These are phyloP conservation scores for Gymnothorax javanicus DNA, from an alignment of 2,797 vertebrate genomes.

Conservation along the genomic window DNA sequence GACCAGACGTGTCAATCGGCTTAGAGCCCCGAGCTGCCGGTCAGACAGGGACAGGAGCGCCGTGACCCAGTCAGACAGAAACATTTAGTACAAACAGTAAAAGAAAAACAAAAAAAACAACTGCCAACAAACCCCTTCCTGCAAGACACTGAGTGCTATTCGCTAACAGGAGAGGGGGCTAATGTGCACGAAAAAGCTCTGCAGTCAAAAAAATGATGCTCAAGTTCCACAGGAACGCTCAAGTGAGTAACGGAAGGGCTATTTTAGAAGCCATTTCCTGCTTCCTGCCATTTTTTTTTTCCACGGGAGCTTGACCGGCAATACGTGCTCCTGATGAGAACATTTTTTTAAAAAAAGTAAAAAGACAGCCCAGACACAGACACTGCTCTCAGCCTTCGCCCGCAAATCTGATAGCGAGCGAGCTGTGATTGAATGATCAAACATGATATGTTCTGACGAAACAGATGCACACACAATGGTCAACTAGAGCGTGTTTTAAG, in stretches of 20 bases:
- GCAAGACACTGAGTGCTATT: background rate
- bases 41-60: background rate
- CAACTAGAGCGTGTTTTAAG: too few species aligned
- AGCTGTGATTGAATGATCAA: background rate
- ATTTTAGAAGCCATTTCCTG: conserved; percentile 11
- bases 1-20: conserved; percentile 15
- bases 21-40: background rate
- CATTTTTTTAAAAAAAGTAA: background rate
- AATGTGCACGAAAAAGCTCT: background rate
- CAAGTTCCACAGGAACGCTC: background rate
- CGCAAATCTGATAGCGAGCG: background rate
- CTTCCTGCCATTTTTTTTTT: background rate
- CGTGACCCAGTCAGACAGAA: background rate
- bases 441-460: background rate
- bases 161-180: background rate
- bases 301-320: background rate
- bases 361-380: background rate
- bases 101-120: background rate
- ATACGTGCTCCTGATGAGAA: background rate
- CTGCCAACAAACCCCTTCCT: background rate
- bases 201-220: background rate
- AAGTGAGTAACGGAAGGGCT: background rate
- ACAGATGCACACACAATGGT: background rate
- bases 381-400: background rate
- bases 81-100: background rate